Conservation (phyloP, 2,797 vertebrate species). For the Sebastes minor region DNA sequence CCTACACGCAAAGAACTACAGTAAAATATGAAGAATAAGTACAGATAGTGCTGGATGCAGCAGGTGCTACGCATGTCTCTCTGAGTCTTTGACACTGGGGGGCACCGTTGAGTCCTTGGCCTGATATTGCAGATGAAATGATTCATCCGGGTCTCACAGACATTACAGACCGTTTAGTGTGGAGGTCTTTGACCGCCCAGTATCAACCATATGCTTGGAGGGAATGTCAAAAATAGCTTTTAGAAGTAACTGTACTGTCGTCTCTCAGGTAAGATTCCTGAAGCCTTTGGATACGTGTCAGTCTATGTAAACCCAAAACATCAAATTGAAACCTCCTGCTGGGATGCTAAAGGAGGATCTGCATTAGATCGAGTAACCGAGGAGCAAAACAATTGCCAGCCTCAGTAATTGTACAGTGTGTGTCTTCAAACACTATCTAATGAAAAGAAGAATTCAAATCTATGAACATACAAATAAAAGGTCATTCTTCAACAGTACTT, state of each 20-base stretch:
- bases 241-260: background rate
- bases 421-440: constrained; percentile 65
- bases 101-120: constrained; percentile 73
- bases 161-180: constrained; percentile 51
- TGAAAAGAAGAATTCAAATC: constrained; percentile 43
- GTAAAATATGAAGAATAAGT: constrained; percentile 53
- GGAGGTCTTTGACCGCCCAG: constrained; percentile 32
- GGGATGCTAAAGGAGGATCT: constrained; percentile 43
- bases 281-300: constrained; percentile 21
- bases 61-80: constrained; percentile 70
- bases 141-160: constrained; percentile 68
- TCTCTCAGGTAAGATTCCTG: constrained; percentile 25
- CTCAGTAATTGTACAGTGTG: constrained; percentile 68
- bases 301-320: constrained; percentile 30
- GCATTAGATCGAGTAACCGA: constrained; percentile 42
- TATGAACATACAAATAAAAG: constrained; percentile 46
- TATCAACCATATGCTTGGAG: constrained; percentile 29
- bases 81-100: constrained; percentile 63
- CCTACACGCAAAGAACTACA: constrained; percentile 53
- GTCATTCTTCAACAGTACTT: constrained; percentile 51
- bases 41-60: constrained; percentile 67
- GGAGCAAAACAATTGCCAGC: constrained; percentile 20
- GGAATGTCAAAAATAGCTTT: constrained; percentile 48
- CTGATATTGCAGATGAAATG: constrained; percentile 63
- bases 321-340: constrained; percentile 26